A percentile compares a stretch with the other conserved stretches of the same genome.
These are phyloP conservation scores for Schizothorax lantsangensis DNA, from an alignment of 2,797 vertebrate species.

Conservation along the genomic window DNA sequence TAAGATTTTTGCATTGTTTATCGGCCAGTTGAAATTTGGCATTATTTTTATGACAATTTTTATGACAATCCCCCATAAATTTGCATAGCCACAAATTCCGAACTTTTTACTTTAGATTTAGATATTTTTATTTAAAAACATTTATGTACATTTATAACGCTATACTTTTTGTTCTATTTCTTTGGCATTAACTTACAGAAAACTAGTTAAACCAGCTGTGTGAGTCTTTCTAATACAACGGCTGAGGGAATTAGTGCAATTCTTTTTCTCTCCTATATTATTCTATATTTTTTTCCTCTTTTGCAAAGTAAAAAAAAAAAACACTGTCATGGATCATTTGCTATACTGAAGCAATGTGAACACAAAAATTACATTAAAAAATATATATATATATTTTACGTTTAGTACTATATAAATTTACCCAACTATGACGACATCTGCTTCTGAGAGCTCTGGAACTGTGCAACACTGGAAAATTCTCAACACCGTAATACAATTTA, in stretches of 20 bases:
- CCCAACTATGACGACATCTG: background rate
- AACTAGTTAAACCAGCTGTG: background rate
- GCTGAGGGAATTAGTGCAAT: background rate
- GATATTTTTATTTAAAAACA: background rate
- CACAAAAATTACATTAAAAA: background rate
- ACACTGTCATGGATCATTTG: background rate
- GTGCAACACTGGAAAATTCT: background rate
- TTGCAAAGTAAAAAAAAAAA: background rate
- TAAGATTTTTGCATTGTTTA: background rate
- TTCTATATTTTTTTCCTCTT: background rate
- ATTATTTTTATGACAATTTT: background rate
- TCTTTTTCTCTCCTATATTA: background rate
- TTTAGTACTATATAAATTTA: background rate
- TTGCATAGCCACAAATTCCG: background rate
- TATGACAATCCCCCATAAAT: background rate
- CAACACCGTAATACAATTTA: background rate
- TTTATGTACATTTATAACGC: background rate
- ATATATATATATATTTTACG: no score
- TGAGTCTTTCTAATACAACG: background rate
- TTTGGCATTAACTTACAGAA: background rate
- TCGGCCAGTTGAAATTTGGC: background rate
- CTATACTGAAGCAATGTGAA: background rate
- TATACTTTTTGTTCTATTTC: no score
- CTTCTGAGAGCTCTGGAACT: background rate
- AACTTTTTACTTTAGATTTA: background rate